Evolutionary conservation across 1,140 invertebrate genomes (phyloP).

Genomic region (Lasaia peninsularis): DNA sequence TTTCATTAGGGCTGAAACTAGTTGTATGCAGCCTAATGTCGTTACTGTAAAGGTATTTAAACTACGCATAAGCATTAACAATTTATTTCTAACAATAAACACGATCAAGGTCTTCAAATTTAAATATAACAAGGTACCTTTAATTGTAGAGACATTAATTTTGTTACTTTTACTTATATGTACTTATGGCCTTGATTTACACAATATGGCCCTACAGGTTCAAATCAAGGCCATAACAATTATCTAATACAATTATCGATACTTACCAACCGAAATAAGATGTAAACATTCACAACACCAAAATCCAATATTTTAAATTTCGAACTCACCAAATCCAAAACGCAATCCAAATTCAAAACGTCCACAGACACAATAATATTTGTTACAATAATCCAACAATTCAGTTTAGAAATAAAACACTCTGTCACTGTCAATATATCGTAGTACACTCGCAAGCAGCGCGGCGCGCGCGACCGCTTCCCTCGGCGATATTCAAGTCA

Average conservation of each 20-base stretch:
- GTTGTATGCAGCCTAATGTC: neutral
- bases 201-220: slow-evolving; percentile 2
- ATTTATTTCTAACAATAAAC: slow-evolving; percentile 6
- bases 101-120: slow-evolving; percentile 7
- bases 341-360: slow-evolving; percentile 66
- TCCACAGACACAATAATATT: slow-evolving; percentile 57
- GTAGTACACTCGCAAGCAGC: slow-evolving; percentile 12
- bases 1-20: too few relatives aligned
- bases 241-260: slow-evolving; percentile 8
- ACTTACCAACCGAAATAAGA: slow-evolving; percentile 15
- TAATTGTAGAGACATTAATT: slow-evolving; percentile 11
- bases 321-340: slow-evolving; percentile 65
- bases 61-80: neutral
- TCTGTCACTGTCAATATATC: slow-evolving; percentile 25
- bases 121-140: slow-evolving; percentile 1
- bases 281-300: slow-evolving; percentile 12
- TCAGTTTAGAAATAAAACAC: slow-evolving; percentile 38
- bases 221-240: slow-evolving; percentile 9
- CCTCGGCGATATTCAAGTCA: slow-evolving; percentile 53
- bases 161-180: slow-evolving; percentile 12
- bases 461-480: slow-evolving; percentile 34
- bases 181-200: slow-evolving; percentile 2
- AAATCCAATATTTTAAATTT: slow-evolving; percentile 6
- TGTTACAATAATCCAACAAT: slow-evolving; percentile 42
- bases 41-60: neutral